phyloP scores from a whole-genome alignment of 37 sponge, comb jelly and placozoan genomes.

The Crambe crambe region DNA sequence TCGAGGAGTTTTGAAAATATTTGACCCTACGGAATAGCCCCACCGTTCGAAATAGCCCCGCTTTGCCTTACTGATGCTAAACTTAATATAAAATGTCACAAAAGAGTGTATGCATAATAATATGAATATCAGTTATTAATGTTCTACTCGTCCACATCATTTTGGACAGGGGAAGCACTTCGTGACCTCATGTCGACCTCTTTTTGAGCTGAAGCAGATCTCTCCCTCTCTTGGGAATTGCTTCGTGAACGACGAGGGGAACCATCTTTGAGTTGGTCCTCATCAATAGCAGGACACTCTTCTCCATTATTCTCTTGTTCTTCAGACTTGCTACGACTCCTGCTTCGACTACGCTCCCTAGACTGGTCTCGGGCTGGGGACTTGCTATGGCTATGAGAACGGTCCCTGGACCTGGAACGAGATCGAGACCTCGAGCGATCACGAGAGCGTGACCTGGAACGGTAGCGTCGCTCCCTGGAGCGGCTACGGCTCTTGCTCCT shows the following conservation, averaged over 20 bases:
- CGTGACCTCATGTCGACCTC: slow-evolving; percentile 29
- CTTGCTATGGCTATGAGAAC: slow-evolving; percentile 14
- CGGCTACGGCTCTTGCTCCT: slow-evolving; percentile 50
- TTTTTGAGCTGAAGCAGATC: slow-evolving; percentile 6
- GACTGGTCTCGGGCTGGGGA: slow-evolving; percentile 27
- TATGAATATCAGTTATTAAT: too few relatives aligned
- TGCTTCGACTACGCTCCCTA: neutral
- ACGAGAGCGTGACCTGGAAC: slow-evolving; percentile 28
- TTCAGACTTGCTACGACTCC: slow-evolving; percentile 17
- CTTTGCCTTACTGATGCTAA: too few relatives aligned
- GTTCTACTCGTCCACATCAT: slow-evolving; percentile 37
- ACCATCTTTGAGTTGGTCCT: neutral
- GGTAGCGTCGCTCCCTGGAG: slow-evolving; percentile 35
- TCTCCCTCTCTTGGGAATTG: neutral
- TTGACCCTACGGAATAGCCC: too few relatives aligned
- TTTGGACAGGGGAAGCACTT: slow-evolving; percentile 44
- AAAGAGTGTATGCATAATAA: too few relatives aligned
- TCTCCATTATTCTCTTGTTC: slow-evolving; percentile 18
- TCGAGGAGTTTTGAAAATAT: too few relatives aligned
- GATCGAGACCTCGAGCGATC: slow-evolving; percentile 54
- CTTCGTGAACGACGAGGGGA: neutral
- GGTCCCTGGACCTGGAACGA: slow-evolving; percentile 24
- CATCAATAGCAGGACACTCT: neutral
- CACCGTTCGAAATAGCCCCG: too few relatives aligned
- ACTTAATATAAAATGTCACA: too few relatives aligned